Base-by-base conservation (phyloP, 1,140 invertebrate species). In the Hetaerina americana region DNA sequence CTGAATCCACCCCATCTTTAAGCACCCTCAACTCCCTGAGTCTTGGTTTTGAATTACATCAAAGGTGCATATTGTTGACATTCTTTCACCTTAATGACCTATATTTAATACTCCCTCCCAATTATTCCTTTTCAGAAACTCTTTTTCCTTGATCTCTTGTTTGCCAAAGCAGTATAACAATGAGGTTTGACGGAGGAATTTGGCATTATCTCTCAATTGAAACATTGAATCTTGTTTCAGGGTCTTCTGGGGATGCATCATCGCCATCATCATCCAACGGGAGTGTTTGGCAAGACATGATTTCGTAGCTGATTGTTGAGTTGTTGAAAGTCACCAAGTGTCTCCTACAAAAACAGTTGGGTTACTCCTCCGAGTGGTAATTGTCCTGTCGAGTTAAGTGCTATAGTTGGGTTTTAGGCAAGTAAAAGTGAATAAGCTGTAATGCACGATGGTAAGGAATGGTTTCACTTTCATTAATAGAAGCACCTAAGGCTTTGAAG, bases 241-340 rank as follows among this genome's bases (percentile, higher is more conserved):
- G 72, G 72, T 78, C 76, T 75, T 78, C 70, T 77, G 78, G 76
- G 77, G 79, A 79, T 27, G 76, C 79, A 72, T 82, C 83, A 74
- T 81, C 80, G n/a, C n/a, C n/a, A 75, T 81, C 80, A 73, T 82
- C 82, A 71, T 81, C 82, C 79, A 84, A 84, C 75, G 81, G 81
- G 27, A 82, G 80, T 75, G 79, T 79, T 70, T 84, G 83, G 82
- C 81, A 81, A 72, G 83, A 84, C 73, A 83, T 84, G 82, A 79
- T 82, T 74, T 84, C 83, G 80, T 84, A 84, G 83, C 40, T 57
- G 40, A 57, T 57, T 57, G 40, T 57, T n/a, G n/a, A 69, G 18
- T 27, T n/a, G 26, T 27, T 15, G 26, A 69, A 69, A 69, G 68
- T 69, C 68, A 69, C 68, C 26, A 69, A 69, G 68, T 69, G 68